Percentiles rank a stretch among this genome's conserved stretches.
Conservation (phyloP, 2,113 vertebrate species). For the Verasper variegatus region DNA sequence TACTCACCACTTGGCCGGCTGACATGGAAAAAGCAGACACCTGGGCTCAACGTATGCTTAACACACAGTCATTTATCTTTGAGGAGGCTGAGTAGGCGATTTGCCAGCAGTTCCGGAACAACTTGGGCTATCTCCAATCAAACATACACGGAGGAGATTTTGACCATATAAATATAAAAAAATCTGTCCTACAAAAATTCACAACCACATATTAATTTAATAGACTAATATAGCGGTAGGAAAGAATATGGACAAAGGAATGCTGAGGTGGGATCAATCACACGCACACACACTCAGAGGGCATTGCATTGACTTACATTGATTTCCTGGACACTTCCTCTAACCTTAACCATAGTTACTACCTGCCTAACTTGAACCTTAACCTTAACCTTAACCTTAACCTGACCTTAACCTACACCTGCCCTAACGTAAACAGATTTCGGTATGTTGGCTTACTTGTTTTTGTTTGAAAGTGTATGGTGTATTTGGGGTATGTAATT, state of each 20-base stretch:
- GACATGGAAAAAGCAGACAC: constrained; percentile 70
- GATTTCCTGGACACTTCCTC: too few relatives aligned
- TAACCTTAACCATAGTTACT: too few relatives aligned
- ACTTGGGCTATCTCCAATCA: constrained; percentile 40
- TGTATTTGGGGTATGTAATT: not conserved
- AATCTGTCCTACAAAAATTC: constrained; percentile 1
- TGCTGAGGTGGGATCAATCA: not conserved
- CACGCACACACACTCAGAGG: too few relatives aligned
- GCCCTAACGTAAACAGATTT: too few relatives aligned
- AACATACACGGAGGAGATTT: constrained; percentile 28
- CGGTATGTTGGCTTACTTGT: too few relatives aligned
- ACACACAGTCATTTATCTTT: constrained; percentile 72
- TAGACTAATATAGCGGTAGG: not conserved
- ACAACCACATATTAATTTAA: not conserved
- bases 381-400: too few relatives aligned
- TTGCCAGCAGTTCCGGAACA: constrained; percentile 61
- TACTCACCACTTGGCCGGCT: constrained; percentile 70
- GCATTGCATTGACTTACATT: too few relatives aligned
- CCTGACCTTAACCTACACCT: too few relatives aligned
- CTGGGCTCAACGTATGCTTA: constrained; percentile 66
- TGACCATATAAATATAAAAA: not conserved
- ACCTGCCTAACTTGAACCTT: too few relatives aligned
- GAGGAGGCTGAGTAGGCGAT: constrained; percentile 61
- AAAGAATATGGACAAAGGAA: not conserved
- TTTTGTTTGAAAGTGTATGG: not conserved